Conservation (phyloP, 2,797 vertebrate genomes). For the Parotocinclus haroldoi region DNA sequence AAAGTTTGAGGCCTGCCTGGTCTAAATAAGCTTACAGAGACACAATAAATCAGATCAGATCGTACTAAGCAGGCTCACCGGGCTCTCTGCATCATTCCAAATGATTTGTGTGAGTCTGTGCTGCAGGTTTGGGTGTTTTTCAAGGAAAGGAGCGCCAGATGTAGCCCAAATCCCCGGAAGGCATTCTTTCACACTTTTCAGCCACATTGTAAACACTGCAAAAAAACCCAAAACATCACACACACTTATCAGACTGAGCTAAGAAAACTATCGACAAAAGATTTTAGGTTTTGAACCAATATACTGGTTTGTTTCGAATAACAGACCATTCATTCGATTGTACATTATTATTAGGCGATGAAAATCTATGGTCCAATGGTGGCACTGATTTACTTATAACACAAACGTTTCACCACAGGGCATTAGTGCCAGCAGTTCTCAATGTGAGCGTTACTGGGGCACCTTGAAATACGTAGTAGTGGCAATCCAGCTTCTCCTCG, state of each 20-base stretch:
- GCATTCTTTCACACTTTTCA: conserved; percentile 74
- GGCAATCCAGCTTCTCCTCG: conserved; percentile 72
- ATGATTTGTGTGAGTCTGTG: conserved; percentile 68
- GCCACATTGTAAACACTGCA: conserved; percentile 79
- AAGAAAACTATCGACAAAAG: too few relatives aligned
- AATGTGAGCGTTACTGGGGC: conserved; percentile 7
- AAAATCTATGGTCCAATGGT: not conserved
- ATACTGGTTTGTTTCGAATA: too few relatives aligned
- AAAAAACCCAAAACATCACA: not conserved
- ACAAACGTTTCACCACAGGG: too few relatives aligned
- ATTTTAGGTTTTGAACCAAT: too few relatives aligned
- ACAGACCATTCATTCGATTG: too few relatives aligned
- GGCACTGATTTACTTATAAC: too few relatives aligned
- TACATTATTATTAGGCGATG: not conserved
- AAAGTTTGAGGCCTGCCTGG: too few relatives aligned
- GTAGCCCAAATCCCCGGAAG: conserved; percentile 67
- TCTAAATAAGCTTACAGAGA: too few relatives aligned
- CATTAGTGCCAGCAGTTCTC: too few relatives aligned
- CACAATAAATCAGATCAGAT: too few relatives aligned
- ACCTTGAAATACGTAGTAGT: conserved; percentile 85
- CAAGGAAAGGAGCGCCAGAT: conserved; percentile 59
- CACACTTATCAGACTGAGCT: too few relatives aligned
- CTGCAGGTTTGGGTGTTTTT: conserved; percentile 57
- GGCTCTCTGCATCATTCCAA: conserved; percentile 83
- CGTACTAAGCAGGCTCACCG: conserved; percentile 60